Evolutionary conservation across 2,113 vertebrate species (phyloP), one percentile per base, ranked within the genome.

Genomic region (Spilogale gracilis): DNA sequence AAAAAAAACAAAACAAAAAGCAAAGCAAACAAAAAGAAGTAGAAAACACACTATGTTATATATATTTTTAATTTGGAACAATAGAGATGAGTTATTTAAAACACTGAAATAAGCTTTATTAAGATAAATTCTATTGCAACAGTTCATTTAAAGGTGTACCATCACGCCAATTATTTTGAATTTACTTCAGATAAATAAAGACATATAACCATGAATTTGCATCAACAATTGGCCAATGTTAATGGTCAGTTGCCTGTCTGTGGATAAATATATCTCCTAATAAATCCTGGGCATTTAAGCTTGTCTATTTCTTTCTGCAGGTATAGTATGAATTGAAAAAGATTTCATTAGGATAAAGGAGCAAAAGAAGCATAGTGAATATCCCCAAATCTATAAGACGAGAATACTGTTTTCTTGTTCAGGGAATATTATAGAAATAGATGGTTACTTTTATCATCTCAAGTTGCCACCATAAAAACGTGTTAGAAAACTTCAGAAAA

Each of bases 401-500:
- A 83, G 20, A 85, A 52, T 48, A 60, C 74, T 17, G 54, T 27
- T 92, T 89, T 4, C 43, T 89, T 88, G 0, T 76, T 81, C 45
- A 94, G 96, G 38, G 67, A 74, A 45, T 95, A 67, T 21, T 90
- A 23, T 83, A 92, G 79, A 91, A 88, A 79, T 87, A 56, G 11
- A 52, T 84, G 82, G 9, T 89, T 89, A 67, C 76, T 95, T 93
- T 92, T 52, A 38, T 82, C 56, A 78, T 92, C 27, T 95, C 65
- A 69, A 83, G 56, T 43, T 50, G 38, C 84, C 21, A 50, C 18
- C 18, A 61, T 94, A 54, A 94, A 88, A 92, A 97, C 45, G 16
- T 89, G 73, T 89, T 89, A 96, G 85, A 96, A 95, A 96, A 78
- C 67, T 96, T 98, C 52, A 97, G 67, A 97, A 98, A 98, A 93